A percentile compares a stretch with the other conserved stretches of the same genome.
Evolutionary conservation across 2,113 vertebrate genomes (phyloP).

Genomic region (Eulemur macaco): DNA sequence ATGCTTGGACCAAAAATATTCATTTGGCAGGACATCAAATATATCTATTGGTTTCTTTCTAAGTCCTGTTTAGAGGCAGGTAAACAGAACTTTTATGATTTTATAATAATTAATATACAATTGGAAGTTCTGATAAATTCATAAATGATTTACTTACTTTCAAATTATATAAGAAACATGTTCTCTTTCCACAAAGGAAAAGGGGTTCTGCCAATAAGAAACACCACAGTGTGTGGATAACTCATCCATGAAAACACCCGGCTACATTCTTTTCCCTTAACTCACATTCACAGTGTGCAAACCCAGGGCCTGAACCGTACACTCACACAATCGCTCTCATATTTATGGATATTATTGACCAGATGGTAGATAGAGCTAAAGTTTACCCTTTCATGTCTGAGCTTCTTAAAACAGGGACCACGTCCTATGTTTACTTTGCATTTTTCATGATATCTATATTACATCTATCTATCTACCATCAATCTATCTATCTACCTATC

Average conservation of each 20-base stretch:
- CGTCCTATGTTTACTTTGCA: background rate
- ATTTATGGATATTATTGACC: background rate
- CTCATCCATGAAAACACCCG: background rate
- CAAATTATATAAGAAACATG: background rate
- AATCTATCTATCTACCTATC: background rate
- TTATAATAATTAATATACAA: background rate
- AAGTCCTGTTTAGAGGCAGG: background rate
- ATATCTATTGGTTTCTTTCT: background rate
- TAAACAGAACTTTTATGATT: background rate
- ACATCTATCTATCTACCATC: background rate
- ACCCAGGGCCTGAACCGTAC: too few relatives aligned
- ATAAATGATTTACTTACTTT: background rate
- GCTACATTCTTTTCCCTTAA: background rate
- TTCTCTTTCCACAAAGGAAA: background rate
- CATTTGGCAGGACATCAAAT: conserved; percentile 19
- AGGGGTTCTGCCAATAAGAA: background rate
- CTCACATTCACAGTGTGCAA: background rate
- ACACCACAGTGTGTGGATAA: background rate
- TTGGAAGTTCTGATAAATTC: background rate
- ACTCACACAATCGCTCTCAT: fast-evolving
- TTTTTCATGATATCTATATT: background rate
- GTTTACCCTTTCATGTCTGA: fast-evolving
- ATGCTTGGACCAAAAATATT: background rate
- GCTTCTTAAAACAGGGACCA: background rate
- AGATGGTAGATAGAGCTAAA: too few relatives aligned